Percentiles rank a stretch among this genome's conserved stretches.
Conservation (phyloP, 2,888 invertebrate species). For the Ormyrus pomaceus region DNA sequence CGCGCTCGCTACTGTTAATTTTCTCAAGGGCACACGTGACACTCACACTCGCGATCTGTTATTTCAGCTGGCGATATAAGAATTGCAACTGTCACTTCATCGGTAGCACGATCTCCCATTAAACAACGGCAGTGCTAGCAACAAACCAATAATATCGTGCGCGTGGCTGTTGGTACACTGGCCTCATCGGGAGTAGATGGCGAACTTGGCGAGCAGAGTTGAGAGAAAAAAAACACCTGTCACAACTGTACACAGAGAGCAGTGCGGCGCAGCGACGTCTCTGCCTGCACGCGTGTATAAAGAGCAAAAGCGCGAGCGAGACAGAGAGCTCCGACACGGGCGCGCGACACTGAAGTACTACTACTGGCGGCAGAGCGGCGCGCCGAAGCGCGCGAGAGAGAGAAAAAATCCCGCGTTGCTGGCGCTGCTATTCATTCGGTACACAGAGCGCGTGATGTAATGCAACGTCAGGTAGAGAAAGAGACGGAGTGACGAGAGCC, state of each 20-base stretch:
- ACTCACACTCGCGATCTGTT: neutral
- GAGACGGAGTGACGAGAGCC: too few species aligned
- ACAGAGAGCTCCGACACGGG: neutral
- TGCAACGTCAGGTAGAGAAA: conserved; percentile 35
- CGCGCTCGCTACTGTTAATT: too few species aligned
- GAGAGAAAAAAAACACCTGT: conserved; percentile 8
- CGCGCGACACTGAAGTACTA: neutral
- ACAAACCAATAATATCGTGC: too few species aligned
- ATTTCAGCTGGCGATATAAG: too few species aligned
- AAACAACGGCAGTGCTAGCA: too few species aligned
- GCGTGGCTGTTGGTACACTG: too few species aligned
- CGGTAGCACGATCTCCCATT: too few species aligned
- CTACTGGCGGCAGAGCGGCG: neutral
- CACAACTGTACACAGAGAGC: neutral
- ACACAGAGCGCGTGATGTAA: conserved; percentile 50
- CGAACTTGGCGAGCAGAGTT: too few species aligned
- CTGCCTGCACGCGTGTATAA: too few species aligned
- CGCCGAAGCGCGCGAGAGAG: neutral
- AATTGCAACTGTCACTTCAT: too few species aligned
- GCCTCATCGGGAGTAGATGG: too few species aligned
- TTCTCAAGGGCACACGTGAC: conserved; percentile 45
- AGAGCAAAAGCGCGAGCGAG: neutral
- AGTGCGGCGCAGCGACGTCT: too few species aligned
- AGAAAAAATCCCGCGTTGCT: neutral
- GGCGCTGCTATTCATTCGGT: neutral